These are phyloP conservation scores for Drosophila emarginata DNA, from an alignment of 2,888 invertebrate genomes.

Conservation along the genomic window DNA sequence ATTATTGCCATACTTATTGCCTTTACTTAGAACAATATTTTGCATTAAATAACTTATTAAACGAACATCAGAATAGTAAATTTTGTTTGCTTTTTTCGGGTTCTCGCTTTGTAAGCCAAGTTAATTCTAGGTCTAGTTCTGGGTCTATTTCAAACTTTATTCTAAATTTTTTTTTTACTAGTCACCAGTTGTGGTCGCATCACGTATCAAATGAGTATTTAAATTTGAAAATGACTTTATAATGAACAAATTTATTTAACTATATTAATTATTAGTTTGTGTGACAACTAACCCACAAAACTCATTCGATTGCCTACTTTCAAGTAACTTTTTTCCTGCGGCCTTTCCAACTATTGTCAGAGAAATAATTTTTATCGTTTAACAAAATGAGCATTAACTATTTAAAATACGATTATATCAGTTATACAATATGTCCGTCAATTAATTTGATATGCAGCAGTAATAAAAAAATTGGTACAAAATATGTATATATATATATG, in stretches of 20 bases:
- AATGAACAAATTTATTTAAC: background rate
- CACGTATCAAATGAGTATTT: background rate
- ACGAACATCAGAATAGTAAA: no score
- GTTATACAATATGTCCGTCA: slow-evolving; percentile 17
- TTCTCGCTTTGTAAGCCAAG: no score
- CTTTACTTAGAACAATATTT: no score
- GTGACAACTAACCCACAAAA: background rate
- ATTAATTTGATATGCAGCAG: slow-evolving; percentile 11
- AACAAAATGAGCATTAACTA: background rate
- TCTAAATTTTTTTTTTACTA: background rate
- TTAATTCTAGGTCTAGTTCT: no score
- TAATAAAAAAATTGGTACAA: background rate
- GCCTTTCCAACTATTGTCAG: no score
- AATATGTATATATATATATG: background rate
- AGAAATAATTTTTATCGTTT: background rate
- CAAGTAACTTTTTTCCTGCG: background rate
- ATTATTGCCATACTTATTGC: no score
- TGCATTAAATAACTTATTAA: no score
- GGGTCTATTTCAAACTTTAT: background rate
- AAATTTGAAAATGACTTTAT: background rate
- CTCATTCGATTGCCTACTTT: background rate
- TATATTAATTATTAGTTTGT: background rate
- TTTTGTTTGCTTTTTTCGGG: no score
- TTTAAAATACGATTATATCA: background rate
- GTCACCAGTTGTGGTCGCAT: background rate